Percentiles rank a stretch among this genome's conserved stretches.
Conservation (phyloP, 2,888 invertebrate genomes). For the Disparrhopalites patrizii region DNA sequence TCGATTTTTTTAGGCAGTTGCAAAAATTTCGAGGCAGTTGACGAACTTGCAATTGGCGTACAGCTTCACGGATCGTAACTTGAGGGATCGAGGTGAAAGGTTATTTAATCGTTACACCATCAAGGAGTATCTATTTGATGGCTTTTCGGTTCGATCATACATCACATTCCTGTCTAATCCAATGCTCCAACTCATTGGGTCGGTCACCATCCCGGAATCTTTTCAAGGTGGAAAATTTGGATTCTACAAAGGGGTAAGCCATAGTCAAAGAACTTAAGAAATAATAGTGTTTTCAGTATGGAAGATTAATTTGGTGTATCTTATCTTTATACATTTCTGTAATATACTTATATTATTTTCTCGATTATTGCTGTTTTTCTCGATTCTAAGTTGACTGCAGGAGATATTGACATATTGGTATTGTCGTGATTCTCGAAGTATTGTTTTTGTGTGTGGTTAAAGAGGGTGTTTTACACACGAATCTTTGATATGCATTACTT, state of each 20-base stretch:
- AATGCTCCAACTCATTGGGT: constrained; percentile 40
- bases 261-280: no score
- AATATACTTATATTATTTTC: no score
- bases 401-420: no score
- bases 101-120: constrained; percentile 45
- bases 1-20: constrained; percentile 20
- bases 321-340: no score
- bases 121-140: constrained; percentile 46
- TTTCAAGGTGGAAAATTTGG: constrained; percentile 46
- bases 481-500: no score
- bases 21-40: constrained; percentile 28
- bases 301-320: no score
- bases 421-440: no score
- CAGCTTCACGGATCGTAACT: constrained; percentile 41
- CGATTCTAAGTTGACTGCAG: no score
- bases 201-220: constrained; percentile 39
- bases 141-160: constrained; percentile 44
- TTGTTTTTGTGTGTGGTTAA: no score
- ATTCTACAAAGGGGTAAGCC: constrained; percentile 45
- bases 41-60: constrained; percentile 32
- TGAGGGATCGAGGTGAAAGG: constrained; percentile 45
- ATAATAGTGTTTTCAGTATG: neutral
- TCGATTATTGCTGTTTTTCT: no score
- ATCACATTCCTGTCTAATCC: constrained; percentile 43
- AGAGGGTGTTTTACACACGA: no score